These are phyloP conservation scores for Hiodon tergisus DNA, from an alignment of 2,113 vertebrate species.

Conservation along the genomic window DNA sequence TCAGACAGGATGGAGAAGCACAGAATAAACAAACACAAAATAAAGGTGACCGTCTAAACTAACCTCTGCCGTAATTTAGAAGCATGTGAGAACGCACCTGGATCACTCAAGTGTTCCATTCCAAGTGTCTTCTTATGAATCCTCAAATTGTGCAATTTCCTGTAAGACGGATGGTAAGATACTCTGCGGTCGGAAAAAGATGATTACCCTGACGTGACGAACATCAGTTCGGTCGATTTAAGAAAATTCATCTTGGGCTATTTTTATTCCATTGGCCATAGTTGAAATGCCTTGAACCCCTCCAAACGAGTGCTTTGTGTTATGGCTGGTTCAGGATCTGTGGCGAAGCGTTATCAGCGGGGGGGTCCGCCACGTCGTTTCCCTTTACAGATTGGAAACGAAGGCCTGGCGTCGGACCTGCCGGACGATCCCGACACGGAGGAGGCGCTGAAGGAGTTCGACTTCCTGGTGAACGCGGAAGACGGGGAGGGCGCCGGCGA, in stretches of 20 bases:
- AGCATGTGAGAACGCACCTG: not conserved
- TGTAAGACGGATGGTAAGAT: no score
- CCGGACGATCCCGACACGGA: conserved; percentile 88
- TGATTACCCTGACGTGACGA: no score
- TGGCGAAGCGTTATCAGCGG: no score
- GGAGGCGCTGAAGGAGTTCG: conserved; percentile 97
- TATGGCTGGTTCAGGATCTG: no score
- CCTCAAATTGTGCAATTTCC: no score
- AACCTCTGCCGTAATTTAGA: not conserved
- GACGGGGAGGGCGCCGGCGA: conserved; percentile 96
- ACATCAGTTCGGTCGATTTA: no score
- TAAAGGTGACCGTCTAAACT: conserved; percentile 48
- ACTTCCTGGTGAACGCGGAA: conserved; percentile 95
- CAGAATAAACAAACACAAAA: conserved; percentile 88
- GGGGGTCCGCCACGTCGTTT: not conserved
- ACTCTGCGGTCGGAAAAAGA: no score
- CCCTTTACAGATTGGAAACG: conserved; percentile 71
- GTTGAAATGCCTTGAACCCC: no score
- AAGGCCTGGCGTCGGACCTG: conserved; percentile 85
- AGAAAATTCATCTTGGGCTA: no score
- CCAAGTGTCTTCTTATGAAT: no score
- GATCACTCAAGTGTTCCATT: not conserved
- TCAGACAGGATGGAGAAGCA: conserved; percentile 80
- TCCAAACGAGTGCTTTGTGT: no score
- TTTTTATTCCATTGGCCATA: no score